Percentiles rank a stretch among this genome's conserved stretches.
Evolutionary conservation across 2,113 vertebrate species (phyloP).

Genomic region (Nematolebias whitei): DNA sequence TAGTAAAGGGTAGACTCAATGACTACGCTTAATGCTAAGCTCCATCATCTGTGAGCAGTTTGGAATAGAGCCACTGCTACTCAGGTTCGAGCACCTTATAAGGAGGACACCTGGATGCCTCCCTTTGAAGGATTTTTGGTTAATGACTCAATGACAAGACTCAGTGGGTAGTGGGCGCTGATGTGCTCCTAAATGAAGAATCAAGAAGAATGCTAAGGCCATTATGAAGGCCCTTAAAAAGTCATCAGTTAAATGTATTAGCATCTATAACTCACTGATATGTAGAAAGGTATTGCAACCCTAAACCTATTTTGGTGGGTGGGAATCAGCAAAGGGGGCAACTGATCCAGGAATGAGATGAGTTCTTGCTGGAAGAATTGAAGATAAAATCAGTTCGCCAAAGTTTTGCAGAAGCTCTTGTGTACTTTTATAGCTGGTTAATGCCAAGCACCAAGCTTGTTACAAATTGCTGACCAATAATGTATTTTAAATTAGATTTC

Average conservation of each 20-base stretch:
- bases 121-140: no score
- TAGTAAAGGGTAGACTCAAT: no score
- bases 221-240: conserved; percentile 16
- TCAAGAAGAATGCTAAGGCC: conserved; percentile 26
- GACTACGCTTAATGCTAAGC: no score
- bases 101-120: no score
- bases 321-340: neutral
- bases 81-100: no score
- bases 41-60: no score
- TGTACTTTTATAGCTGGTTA: conserved; percentile 10
- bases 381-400: conserved; percentile 3
- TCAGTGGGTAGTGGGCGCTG: conserved; percentile 20
- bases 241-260: conserved; percentile 14
- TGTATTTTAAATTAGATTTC: conserved; percentile 38
- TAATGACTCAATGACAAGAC: no score
- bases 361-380: conserved; percentile 5
- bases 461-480: conserved; percentile 41
- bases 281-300: conserved; percentile 10
- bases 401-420: conserved; percentile 3
- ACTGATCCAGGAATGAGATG: conserved; percentile 10
- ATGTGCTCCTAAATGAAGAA: conserved; percentile 45
- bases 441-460: conserved; percentile 1
- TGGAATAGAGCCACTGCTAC: no score
- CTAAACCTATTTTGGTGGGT: neutral
- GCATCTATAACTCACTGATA: conserved; percentile 25